These are phyloP conservation scores for Ceramica pisi DNA, from an alignment of 2,888 invertebrate genomes.

Conservation along the genomic window DNA sequence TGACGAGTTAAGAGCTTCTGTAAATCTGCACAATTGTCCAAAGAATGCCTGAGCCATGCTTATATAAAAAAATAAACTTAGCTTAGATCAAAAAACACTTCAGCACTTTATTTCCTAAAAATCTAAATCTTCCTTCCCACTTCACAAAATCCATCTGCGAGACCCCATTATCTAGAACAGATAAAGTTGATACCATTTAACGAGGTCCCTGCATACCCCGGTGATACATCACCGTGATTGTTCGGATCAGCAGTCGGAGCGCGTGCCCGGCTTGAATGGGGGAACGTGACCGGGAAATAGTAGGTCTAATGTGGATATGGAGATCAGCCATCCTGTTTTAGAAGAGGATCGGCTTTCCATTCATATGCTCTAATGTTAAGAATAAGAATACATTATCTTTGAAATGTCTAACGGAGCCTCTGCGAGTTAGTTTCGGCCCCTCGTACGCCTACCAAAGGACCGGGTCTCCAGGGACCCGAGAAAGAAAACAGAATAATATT, in stretches of 20 bases:
- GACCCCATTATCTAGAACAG: conserved; percentile 47
- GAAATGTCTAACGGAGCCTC: no score
- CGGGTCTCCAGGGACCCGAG: no score
- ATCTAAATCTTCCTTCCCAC: conserved; percentile 4
- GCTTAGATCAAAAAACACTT: no score
- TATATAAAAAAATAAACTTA: no score
- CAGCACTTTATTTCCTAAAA: not conserved
- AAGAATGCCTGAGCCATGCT: no score
- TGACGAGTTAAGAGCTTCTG: no score
- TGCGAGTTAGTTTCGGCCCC: no score
- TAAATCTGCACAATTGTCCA: no score
- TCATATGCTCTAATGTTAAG: not conserved
- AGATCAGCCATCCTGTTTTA: conserved; percentile 30
- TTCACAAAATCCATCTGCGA: conserved; percentile 23
- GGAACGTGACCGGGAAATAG: conserved; percentile 54
- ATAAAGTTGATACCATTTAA: conserved; percentile 56
- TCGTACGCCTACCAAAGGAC: no score
- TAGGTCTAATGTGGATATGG: conserved; percentile 49
- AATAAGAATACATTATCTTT: no score
- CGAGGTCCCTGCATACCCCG: conserved; percentile 46
- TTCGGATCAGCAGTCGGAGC: conserved; percentile 48
- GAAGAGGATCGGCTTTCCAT: conserved; percentile 4
- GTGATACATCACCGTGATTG: conserved; percentile 59
- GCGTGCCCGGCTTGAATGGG: conserved; percentile 47
- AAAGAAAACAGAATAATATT: no score